Evolutionary conservation across 1,140 invertebrate genomes (phyloP), one percentile per base, ranked within the genome.

Genomic region (Drosophila orosa): DNA sequence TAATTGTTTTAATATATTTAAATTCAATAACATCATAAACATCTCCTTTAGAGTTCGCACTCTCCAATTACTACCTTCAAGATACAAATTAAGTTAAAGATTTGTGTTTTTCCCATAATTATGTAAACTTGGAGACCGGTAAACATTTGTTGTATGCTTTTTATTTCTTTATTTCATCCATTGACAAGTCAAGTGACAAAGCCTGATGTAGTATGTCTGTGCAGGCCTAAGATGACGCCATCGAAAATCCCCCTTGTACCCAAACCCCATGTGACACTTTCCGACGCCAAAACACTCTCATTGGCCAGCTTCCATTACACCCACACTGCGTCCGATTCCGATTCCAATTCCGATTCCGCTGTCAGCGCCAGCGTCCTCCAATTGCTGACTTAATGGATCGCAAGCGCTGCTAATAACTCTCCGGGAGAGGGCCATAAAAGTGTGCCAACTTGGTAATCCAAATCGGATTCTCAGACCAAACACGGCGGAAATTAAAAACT

Each of bases 381-480:
- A 86, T 86, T 85, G 82, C 52, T 44, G 44, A 75, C 48, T 69
- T 86, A 86, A 86, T 86, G 83, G 83, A 86, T 86, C 67, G 78
- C 83, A 73, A 78, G 82, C 82, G 78, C 82, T 68, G 82, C 71
- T 86, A 86, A 85, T 86, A 86, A 85, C 78, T 78, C 68, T 78
- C 48, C 42, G 29, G 45, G 52, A 57, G 47, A 59, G 45, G 47
- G 63, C 71, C 44, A 66, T 63, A 82, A 82, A 82, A 86, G 68
- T 81, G 82, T 86, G 82, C 78, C 82, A 87, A 68, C 47, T 56
- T 44, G 52, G 52, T 71, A 47, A 47, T 71, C 63, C 50, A 13
- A 71, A 58, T 57, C 67, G 50, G 65, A 71, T 71, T 48, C 65
- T 48, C 65, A 35, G 37, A 19, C 31, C 50, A 42, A 69, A 33